Percentiles rank a stretch among this genome's conserved stretches.
phyloP scores from a whole-genome alignment of 2,888 invertebrate genomes.

The Ethmia dodecea region DNA sequence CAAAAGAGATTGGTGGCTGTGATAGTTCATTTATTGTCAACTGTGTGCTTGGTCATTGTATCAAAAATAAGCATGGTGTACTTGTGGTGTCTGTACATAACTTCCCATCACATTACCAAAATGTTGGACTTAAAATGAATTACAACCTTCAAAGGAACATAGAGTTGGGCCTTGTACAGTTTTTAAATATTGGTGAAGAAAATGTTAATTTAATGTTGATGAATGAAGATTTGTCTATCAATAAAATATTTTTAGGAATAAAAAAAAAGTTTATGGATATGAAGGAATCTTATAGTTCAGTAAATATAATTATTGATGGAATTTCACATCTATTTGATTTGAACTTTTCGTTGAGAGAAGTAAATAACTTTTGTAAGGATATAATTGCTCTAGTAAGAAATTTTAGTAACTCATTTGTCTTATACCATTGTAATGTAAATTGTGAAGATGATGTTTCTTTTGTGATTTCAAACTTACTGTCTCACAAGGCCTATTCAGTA shows the following conservation, averaged over 20 bases:
- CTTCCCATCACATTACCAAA: conserved; percentile 84
- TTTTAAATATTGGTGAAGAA: conserved; percentile 47
- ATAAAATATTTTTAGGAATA: conserved; percentile 54
- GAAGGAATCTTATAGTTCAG: conserved; percentile 46
- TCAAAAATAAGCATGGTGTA: conserved; percentile 77
- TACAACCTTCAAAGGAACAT: conserved; percentile 79
- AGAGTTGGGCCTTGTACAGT: conserved; percentile 46
- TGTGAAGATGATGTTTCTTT: conserved; percentile 76
- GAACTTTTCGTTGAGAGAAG: conserved; percentile 69
- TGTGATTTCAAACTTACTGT: conserved; percentile 77
- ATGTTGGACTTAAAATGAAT: conserved; percentile 84
- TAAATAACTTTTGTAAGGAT: conserved; percentile 68
- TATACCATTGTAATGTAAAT: conserved; percentile 78
- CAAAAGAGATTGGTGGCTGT: conserved; percentile 83
- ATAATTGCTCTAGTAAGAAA: conserved; percentile 49
- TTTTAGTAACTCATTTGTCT: conserved; percentile 53
- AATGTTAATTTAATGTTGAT: conserved; percentile 32
- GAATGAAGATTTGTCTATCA: conserved; percentile 41
- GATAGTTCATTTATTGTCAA: conserved; percentile 86
- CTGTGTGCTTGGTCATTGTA: conserved; percentile 79
- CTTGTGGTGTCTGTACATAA: conserved; percentile 84
- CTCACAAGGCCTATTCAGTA: conserved; percentile 80
- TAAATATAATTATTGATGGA: conserved; percentile 83
- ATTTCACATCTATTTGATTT: conserved; percentile 84
- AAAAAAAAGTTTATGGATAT: conserved; percentile 50